A percentile compares a stretch with the other conserved stretches of the same genome.
These are phyloP conservation scores for Urophycis tenuis DNA, from an alignment of 2,797 vertebrate species.

Conservation along the genomic window DNA sequence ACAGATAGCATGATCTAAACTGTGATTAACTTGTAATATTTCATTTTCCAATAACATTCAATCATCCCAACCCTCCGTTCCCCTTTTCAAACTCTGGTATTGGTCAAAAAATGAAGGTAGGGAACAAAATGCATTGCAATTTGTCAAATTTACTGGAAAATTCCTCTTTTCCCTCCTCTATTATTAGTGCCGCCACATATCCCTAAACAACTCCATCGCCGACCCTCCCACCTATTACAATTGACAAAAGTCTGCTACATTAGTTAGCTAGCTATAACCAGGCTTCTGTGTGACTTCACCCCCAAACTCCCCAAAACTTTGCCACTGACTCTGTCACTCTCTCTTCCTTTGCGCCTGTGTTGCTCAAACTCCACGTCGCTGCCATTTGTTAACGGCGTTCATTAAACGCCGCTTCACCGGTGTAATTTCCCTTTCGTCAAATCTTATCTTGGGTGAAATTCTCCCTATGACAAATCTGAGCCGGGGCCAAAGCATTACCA, in stretches of 20 bases:
- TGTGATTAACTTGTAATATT: background rate
- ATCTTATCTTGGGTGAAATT: conserved; percentile 32
- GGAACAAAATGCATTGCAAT: conserved; percentile 16
- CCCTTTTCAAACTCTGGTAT: background rate
- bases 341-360: background rate
- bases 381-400: background rate
- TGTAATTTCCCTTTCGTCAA: conserved; percentile 26
- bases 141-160: conserved; percentile 2
- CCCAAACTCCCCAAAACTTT: background rate
- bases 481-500: conserved; percentile 50
- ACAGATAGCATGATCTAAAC: background rate
- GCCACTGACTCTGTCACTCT: background rate
- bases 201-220: background rate
- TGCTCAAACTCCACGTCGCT: background rate
- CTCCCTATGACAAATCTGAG: conserved; percentile 40
- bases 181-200: background rate
- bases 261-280: background rate
- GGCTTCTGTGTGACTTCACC: background rate
- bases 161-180: background rate
- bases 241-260: background rate
- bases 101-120: conserved; percentile 14
- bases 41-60: background rate
- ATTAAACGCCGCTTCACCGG: background rate
- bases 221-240: background rate
- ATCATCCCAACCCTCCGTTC: background rate